Base-by-base conservation (phyloP, 2,888 invertebrate genomes). In the Ephialtes manifestator region DNA sequence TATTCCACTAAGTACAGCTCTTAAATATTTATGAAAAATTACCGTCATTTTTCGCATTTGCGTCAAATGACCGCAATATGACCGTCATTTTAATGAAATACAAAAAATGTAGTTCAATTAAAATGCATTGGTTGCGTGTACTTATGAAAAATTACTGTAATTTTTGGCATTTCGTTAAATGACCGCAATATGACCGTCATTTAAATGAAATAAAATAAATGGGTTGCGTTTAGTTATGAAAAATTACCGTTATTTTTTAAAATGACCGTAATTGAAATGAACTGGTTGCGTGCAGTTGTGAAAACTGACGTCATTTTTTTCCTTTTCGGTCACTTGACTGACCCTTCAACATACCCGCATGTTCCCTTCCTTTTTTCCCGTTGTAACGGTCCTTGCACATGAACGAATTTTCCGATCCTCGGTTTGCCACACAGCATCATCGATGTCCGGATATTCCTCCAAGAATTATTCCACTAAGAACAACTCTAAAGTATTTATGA, bases 371-470 rank as follows among this genome's bases (percentile, higher is more conserved):
- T 31, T 31, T 31, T 5, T 31, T 31, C 5, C 31, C 31, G 31
- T 31, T 31, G 46, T 10, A 13, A 3, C 10, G 46, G 46, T 46
- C 46, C 11, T 46, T 46, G 46, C 46, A 5, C 31, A 31, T 31
- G 31, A 31, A 31, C 46, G 46, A 46, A 13, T 10, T 46, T 46
- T 5, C 46, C 46, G 46, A 10, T 13, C 46, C 7, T 46, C 46
- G 46, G 46, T n/a, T 58, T 35, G 43, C 24, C 28, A 15, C 75
- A 11, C 51, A 24, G 39, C 60, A 60, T 60, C 28, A 20, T 68
- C n/a, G n/a, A n/a, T n/a, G n/a, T n/a, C n/a, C n/a, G 53, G 15
- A 70, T 71, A 48, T 65, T 13, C 39, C 43, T 39, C 67, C 46
- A 4, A 8, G 68, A 31, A 70, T 70, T 10, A 70, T 31, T 67